These are phyloP conservation scores for Dasyprocta punctata DNA, from an alignment of 2,113 vertebrate genomes.

Conservation along the genomic window DNA sequence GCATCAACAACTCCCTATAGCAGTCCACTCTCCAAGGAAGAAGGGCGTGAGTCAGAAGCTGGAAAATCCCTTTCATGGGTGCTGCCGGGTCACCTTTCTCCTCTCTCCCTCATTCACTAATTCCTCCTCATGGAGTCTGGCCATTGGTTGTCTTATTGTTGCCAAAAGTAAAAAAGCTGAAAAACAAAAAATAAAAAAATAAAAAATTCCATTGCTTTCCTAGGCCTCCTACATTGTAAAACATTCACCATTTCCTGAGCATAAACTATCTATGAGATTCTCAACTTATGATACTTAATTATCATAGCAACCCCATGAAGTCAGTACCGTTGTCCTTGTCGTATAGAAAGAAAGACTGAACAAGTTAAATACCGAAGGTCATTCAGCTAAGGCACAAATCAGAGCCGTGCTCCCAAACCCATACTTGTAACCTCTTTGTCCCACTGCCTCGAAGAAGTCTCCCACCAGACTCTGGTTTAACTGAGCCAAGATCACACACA, in stretches of 20 bases:
- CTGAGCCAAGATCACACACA: not conserved
- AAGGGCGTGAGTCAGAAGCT: rapidly evolving
- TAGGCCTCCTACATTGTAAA: not conserved
- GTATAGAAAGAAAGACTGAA: not conserved
- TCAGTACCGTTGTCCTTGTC: not conserved
- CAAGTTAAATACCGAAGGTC: not conserved
- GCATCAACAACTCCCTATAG: rapidly evolving
- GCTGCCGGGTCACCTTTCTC: not conserved
- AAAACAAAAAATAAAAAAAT: not conserved
- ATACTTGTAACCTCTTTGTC: not conserved
- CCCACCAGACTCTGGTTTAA: not conserved
- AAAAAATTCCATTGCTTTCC: not conserved
- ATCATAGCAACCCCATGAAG: not conserved
- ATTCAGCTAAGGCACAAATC: not conserved
- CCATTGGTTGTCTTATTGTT: not conserved
- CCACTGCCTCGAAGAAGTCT: not conserved
- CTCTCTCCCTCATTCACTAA: not conserved
- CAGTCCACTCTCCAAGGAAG: not conserved
- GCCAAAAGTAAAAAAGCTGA: not conserved
- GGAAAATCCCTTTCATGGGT: not conserved
- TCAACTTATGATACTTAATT: not conserved
- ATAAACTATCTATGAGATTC: no score
- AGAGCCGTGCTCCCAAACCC: not conserved
- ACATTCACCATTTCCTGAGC: not conserved
- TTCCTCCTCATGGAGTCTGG: no score